Conservation (phyloP, 2,113 vertebrate genomes). For the Chaetodon trifascialis region DNA sequence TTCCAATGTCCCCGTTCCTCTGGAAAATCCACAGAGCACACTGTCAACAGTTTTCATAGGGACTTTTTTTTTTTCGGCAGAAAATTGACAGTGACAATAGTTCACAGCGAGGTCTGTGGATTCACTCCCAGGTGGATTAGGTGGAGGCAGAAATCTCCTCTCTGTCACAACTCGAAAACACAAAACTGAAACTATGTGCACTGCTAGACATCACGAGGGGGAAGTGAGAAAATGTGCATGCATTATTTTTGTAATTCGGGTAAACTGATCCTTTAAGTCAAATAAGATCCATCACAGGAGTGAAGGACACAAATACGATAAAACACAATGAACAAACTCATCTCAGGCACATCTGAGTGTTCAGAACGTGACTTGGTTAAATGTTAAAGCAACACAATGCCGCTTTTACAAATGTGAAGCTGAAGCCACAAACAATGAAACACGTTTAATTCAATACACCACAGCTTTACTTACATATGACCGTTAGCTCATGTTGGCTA, state of each 20-base stretch:
- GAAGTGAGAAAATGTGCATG: neutral
- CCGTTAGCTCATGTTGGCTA: no score
- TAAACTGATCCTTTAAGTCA: neutral
- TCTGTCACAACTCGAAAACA: neutral
- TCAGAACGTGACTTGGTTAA: neutral
- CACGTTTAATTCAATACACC: no score
- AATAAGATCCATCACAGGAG: neutral
- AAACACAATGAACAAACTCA: neutral
- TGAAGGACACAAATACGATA: neutral
- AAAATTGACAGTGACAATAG: slow-evolving; percentile 7
- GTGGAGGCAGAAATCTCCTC: neutral
- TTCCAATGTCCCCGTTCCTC: no score
- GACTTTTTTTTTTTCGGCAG: neutral
- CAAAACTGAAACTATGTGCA: neutral
- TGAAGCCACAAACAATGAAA: neutral
- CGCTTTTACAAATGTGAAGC: neutral
- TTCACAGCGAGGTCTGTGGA: slow-evolving; percentile 2
- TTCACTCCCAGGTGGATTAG: slow-evolving; percentile 1
- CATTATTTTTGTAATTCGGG: neutral
- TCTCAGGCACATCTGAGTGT: neutral
- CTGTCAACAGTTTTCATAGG: neutral
- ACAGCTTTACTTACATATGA: no score
- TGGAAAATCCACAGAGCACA: neutral
- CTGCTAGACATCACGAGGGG: neutral
- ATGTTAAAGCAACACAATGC: neutral